Base-by-base conservation (phyloP, 2,113 vertebrate species). In the Collichthys lucidus region DNA sequence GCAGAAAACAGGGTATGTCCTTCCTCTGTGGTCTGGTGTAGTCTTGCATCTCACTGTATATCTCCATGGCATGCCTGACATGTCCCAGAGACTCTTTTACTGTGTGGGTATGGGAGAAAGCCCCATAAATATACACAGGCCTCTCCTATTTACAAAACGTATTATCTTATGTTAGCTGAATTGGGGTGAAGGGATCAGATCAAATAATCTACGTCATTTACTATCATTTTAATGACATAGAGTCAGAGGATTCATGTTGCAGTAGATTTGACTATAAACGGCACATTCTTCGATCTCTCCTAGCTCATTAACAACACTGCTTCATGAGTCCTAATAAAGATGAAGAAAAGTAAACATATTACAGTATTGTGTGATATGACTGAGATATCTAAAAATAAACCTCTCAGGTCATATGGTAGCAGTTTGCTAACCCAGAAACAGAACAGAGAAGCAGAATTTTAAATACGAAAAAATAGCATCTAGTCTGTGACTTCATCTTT, bases 1-100 rank as follows among this genome's bases (percentile, higher is more conserved):
- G 26, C 73, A 86, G 65, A 84, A 17, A 80, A 40, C 26, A 69
- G 74, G 83, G 79, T 72, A 83, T 84, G 82, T 88, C 79, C 86
- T 89, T 83, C 77, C 81, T 84, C 47, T 77, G 68, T 85, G 64
- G 68, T 86, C 47, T 87, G 19, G 12, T 78, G 47, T 64, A 22
- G 31, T 50, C 22, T 80, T 7, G 63, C 44, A 24, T 31, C n/a
- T 56, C 5, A 56, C 5, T 8, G 35, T 40, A 8, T 40, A 24
- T 60, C 26, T 46, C n/a, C 61, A 56, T 29, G 26, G 11, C 19
- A 31, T 16, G 17, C 9, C 11, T 68, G n/a, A 64, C 20, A 71
- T 35, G 57, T 60, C 26, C 24, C 14, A 15, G 29, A 71, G 47
- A 24, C 55, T 35, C 46, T 42, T 68, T 59, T 61, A 7, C 4